Conservation (phyloP, 2,797 vertebrate genomes). For the Poecile montanus region DNA sequence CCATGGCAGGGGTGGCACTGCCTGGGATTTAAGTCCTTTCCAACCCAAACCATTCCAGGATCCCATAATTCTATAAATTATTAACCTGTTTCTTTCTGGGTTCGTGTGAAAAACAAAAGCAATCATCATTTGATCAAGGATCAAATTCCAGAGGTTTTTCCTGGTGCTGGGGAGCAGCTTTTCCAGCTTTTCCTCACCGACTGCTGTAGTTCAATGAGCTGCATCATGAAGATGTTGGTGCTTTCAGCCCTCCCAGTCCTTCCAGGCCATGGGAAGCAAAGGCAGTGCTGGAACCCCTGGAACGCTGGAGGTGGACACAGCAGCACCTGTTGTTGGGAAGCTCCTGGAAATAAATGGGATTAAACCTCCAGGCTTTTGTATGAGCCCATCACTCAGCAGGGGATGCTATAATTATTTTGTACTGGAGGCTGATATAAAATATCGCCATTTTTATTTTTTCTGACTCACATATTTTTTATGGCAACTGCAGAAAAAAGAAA, state of each 20-base stretch:
- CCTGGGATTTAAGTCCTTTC: accelerated
- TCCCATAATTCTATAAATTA: not conserved
- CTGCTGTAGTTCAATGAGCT: not conserved
- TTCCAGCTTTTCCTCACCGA: not conserved
- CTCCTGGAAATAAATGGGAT: not conserved
- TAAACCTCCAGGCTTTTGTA: not conserved
- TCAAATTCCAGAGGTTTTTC: not conserved
- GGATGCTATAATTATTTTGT: constrained; percentile 48
- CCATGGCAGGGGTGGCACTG: not conserved
- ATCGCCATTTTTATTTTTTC: constrained; percentile 23
- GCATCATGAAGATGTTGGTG: not conserved
- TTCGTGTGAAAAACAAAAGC: not conserved
- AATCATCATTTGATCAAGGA: not conserved
- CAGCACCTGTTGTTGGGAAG: not conserved
- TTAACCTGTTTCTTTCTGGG: not conserved
- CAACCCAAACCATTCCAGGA: not conserved
- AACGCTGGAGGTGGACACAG: not conserved
- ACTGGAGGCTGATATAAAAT: constrained; percentile 13
- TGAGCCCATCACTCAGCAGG: constrained; percentile 24
- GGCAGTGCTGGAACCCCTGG: not conserved
- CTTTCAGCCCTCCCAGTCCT: not conserved
- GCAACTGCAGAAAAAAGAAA: constrained; percentile 30
- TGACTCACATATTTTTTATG: constrained; percentile 54
- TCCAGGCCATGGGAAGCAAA: not conserved
- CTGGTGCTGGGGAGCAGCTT: not conserved